Evolutionary conservation across 2,888 invertebrate genomes (phyloP).

Genomic region (Lasioglossum vierecki): DNA sequence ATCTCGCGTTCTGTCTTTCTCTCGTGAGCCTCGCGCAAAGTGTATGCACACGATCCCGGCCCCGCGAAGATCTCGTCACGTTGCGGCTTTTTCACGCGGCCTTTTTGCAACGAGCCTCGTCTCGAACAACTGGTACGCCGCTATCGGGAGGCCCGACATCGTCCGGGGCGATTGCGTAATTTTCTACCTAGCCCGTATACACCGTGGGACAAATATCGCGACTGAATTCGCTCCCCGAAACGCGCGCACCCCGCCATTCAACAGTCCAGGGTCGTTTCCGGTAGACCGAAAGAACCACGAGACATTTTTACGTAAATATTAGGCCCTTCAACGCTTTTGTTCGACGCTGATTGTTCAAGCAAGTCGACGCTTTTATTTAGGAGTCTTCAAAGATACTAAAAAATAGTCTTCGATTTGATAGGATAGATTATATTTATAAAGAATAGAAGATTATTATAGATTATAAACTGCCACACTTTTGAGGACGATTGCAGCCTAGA

Average conservation of each 20-base stretch:
- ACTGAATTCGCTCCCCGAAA: neutral
- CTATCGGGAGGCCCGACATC: constrained; percentile 17
- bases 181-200: constrained; percentile 15
- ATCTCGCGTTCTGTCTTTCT: neutral
- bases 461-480: too few relatives aligned
- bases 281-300: neutral
- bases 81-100: constrained; percentile 5
- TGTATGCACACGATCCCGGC: neutral
- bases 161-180: constrained; percentile 39
- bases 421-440: too few relatives aligned
- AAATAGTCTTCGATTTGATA: too few relatives aligned
- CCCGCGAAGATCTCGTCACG: constrained; percentile 3
- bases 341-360: neutral
- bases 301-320: neutral
- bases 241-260: neutral
- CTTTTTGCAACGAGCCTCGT: constrained; percentile 2
- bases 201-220: neutral
- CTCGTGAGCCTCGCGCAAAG: neutral
- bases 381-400: too few relatives aligned
- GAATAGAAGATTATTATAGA: too few relatives aligned
- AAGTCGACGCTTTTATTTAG: neutral
- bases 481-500: too few relatives aligned
- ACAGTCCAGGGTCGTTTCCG: neutral
- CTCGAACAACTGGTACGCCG: neutral
- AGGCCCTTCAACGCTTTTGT: neutral